Percentiles rank a stretch among this genome's conserved stretches.
These are phyloP conservation scores for Nestor notabilis DNA, from an alignment of 2,113 vertebrate species.

Conservation along the genomic window DNA sequence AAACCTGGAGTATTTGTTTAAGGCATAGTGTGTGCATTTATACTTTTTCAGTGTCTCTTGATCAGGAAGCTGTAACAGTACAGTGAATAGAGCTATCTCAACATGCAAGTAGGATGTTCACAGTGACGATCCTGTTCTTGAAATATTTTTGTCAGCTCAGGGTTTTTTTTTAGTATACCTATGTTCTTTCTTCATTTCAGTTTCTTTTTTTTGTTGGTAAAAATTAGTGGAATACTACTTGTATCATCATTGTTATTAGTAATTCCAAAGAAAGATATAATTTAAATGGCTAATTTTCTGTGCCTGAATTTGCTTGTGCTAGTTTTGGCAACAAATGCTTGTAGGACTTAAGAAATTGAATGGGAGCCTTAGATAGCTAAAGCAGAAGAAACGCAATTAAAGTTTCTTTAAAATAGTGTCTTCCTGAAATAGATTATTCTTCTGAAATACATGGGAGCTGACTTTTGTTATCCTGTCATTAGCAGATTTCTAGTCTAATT, in stretches of 20 bases:
- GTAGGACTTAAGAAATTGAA: not conserved
- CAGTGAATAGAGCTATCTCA: not conserved
- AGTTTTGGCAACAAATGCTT: not conserved
- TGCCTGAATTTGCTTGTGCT: not conserved
- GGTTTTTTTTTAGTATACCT: not conserved
- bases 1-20: not conserved
- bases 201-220: not conserved
- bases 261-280: not conserved
- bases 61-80: not conserved
- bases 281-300: not conserved
- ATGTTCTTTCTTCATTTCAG: not conserved
- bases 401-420: not conserved
- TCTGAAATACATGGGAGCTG: not conserved
- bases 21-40: not conserved
- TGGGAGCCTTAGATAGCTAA: not conserved
- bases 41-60: not conserved
- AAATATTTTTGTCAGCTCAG: not conserved
- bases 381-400: not conserved
- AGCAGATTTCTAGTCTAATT: not conserved
- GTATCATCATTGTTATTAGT: not conserved
- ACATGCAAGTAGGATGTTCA: not conserved
- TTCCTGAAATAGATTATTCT: not conserved
- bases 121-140: not conserved
- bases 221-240: not conserved
- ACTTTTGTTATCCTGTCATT: not conserved